These are phyloP conservation scores for Gobio occitaniae DNA, from an alignment of 2,797 vertebrate species.

Conservation along the genomic window DNA sequence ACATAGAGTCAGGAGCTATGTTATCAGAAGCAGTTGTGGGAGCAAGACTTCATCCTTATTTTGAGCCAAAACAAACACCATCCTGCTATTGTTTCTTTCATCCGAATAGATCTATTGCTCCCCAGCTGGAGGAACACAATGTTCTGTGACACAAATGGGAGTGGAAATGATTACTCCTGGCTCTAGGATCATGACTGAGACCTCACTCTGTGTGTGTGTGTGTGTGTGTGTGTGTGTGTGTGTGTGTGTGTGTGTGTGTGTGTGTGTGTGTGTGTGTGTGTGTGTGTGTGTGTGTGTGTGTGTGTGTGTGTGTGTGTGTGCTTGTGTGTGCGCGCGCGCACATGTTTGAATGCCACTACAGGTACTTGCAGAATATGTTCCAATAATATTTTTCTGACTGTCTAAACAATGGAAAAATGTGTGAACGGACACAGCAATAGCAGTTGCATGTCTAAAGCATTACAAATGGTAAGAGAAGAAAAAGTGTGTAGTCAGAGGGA, in stretches of 20 bases:
- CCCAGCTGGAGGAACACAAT: conserved; percentile 39
- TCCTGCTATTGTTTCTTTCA: conserved; percentile 41
- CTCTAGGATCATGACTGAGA: not conserved
- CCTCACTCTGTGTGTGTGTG: not conserved
- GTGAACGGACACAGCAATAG: not conserved
- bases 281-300: not conserved
- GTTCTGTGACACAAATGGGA: conserved; percentile 46
- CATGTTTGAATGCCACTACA: conserved; percentile 53
- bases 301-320: not conserved
- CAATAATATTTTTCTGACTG: conserved; percentile 72
- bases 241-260: not conserved
- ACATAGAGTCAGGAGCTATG: conserved; percentile 11
- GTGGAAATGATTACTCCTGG: conserved; percentile 24
- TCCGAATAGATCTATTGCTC: conserved; percentile 33
- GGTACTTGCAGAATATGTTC: conserved; percentile 67
- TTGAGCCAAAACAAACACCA: conserved; percentile 33
- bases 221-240: not conserved
- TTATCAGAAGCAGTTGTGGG: conserved; percentile 24
- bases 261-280: not conserved
- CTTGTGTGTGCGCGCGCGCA: not conserved
- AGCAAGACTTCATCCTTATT: conserved; percentile 28
- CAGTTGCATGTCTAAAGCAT: not conserved
- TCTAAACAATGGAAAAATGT: conserved; percentile 68
- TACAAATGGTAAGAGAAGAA: not conserved
- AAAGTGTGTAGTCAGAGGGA: not conserved